These are phyloP conservation scores for Rissa tridactyla DNA, from an alignment of 2,113 vertebrate genomes.

Conservation along the genomic window DNA sequence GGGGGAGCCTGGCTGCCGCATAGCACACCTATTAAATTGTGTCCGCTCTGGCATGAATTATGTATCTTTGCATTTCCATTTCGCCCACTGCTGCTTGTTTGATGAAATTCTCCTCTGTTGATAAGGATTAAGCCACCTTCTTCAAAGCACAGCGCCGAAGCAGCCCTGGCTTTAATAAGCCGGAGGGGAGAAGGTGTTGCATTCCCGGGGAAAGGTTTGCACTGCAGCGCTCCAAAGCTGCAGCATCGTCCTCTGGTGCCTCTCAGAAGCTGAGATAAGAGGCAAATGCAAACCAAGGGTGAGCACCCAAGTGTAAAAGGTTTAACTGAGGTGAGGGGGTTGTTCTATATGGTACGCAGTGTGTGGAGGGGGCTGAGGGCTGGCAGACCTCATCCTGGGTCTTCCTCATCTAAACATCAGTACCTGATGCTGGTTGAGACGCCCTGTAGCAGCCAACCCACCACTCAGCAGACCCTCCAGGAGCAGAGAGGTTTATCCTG, in stretches of 20 bases:
- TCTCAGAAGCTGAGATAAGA: background rate
- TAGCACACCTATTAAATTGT: background rate
- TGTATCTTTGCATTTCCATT: conserved; percentile 25
- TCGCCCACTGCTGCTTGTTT: background rate
- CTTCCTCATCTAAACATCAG: background rate
- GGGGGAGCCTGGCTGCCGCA: background rate
- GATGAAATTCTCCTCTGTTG: background rate
- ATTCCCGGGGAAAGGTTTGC: background rate
- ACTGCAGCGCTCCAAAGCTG: background rate
- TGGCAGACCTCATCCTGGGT: background rate
- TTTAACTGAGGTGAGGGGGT: background rate
- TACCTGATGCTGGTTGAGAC: background rate
- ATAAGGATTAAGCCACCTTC: conserved; percentile 18
- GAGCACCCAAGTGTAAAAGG: background rate
- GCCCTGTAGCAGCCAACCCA: background rate
- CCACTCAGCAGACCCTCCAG: background rate
- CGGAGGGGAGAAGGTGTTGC: background rate
- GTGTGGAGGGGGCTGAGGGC: background rate
- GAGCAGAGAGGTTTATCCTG: background rate
- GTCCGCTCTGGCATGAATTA: background rate
- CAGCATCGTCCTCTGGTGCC: background rate
- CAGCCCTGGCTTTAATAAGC: background rate
- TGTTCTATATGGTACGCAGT: accelerated
- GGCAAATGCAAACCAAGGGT: accelerated
- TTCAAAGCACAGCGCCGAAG: background rate